Percentiles rank a stretch among this genome's conserved stretches.
Conservation (phyloP, 2,797 vertebrate genomes). For the Anguilla pacifica region DNA sequence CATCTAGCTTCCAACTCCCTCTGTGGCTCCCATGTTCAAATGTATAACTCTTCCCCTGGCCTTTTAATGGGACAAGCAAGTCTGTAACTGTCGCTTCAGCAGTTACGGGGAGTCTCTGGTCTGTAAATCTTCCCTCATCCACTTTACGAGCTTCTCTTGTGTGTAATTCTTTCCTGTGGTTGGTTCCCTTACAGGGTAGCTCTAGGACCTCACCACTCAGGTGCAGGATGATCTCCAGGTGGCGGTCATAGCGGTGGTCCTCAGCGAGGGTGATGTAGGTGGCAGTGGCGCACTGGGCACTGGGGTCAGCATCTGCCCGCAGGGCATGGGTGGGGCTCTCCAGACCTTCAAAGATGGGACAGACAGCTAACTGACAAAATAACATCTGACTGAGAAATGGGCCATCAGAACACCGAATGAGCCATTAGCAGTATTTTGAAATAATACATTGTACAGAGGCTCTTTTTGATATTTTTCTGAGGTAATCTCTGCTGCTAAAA, state of each 20-base stretch:
- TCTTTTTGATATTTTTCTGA: neutral
- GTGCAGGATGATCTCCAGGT: constrained; percentile 91
- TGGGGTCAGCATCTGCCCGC: constrained; percentile 88
- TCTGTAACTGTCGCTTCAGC: neutral
- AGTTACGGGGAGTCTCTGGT: neutral
- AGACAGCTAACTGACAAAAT: neutral
- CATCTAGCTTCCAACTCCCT: neutral
- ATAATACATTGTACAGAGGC: neutral
- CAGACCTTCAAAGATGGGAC: constrained; percentile 72
- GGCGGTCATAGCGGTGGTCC: constrained; percentile 83
- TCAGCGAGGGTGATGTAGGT: constrained; percentile 93
- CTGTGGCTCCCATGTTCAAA: neutral
- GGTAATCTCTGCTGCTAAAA: neutral
- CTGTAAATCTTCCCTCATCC: neutral
- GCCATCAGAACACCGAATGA: neutral
- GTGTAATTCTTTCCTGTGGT: neutral
- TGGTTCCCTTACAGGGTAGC: neutral
- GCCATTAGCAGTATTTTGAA: neutral
- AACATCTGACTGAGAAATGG: neutral
- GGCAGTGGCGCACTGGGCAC: constrained; percentile 86
- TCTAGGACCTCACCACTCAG: constrained; percentile 82
- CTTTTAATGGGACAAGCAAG: neutral
- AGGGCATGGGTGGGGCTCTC: constrained; percentile 93
- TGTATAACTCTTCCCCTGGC: neutral
- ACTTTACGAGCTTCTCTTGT: neutral